phyloP scores from a whole-genome alignment of 2,888 invertebrate genomes.

The Frankliniella intonsa region DNA sequence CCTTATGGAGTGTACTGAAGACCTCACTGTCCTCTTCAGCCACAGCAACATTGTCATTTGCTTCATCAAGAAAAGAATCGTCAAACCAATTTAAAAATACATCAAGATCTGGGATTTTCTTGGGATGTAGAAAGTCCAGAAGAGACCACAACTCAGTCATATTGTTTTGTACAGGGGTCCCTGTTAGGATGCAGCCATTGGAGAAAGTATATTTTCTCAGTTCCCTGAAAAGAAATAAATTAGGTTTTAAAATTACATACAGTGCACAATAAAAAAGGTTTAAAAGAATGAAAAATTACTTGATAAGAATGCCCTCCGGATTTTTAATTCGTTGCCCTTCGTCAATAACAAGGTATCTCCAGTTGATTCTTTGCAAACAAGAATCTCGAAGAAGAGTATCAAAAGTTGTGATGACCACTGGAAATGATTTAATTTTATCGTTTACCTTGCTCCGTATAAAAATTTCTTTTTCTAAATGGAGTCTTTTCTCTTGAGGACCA shows the following conservation, averaged over 20 bases:
- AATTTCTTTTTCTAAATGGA: slow-evolving; percentile 42
- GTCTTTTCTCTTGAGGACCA: slow-evolving; percentile 48
- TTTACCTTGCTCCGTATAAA: slow-evolving; percentile 41
- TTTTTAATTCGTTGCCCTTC: slow-evolving; percentile 70
- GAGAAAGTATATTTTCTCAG: slow-evolving; percentile 49
- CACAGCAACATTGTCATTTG: slow-evolving; percentile 49
- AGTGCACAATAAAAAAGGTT: not conserved
- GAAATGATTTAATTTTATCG: slow-evolving; percentile 43
- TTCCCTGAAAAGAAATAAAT: slow-evolving; percentile 39
- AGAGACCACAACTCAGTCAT: slow-evolving; percentile 66
- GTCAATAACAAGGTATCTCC: slow-evolving; percentile 63
- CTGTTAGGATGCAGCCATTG: slow-evolving; percentile 61
- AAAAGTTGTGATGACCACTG: slow-evolving; percentile 60
- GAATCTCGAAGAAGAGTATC: slow-evolving; percentile 51
- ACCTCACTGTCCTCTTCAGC: slow-evolving; percentile 55
- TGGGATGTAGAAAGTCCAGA: slow-evolving; percentile 63
- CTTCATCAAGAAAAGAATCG: slow-evolving; percentile 48
- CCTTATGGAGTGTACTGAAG: slow-evolving; percentile 55
- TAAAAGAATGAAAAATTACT: slow-evolving; percentile 43
- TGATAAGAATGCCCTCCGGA: slow-evolving; percentile 51
- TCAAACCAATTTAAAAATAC: slow-evolving; percentile 63
- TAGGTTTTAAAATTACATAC: too few relatives aligned
- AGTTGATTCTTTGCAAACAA: slow-evolving; percentile 47
- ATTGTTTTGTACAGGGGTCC: slow-evolving; percentile 70
- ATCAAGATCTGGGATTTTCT: slow-evolving; percentile 59